Evolutionary conservation across 35 echinoderm and acorn worm genomes (phyloP).

Genomic region (Acanthaster planci): DNA sequence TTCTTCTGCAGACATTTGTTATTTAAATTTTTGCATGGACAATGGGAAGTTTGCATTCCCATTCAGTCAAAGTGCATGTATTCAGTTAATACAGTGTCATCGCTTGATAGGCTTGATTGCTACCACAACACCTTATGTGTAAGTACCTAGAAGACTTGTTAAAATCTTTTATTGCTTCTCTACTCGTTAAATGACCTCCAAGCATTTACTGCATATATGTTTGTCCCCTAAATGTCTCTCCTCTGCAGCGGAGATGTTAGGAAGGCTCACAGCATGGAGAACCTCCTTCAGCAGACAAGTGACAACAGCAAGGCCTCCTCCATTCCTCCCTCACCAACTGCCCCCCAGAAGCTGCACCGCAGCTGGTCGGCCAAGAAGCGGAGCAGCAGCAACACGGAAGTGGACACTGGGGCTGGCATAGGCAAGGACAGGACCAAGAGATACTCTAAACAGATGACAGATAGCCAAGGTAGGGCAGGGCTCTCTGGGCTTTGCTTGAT

Average conservation of each 20-base stretch:
- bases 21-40: too few relatives aligned
- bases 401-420: conserved; percentile 29
- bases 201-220: too few relatives aligned
- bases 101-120: too few relatives aligned
- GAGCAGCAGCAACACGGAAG: conserved; percentile 65
- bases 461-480: conserved; percentile 71
- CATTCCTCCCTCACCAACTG: conserved; percentile 83
- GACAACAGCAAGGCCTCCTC: conserved; percentile 63
- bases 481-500: neutral
- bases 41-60: too few relatives aligned
- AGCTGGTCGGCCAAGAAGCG: conserved; percentile 92
- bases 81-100: too few relatives aligned
- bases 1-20: too few relatives aligned
- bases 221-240: too few relatives aligned
- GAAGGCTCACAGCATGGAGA: conserved; percentile 99
- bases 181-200: too few relatives aligned
- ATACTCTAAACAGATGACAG: conserved; percentile 68
- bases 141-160: too few relatives aligned
- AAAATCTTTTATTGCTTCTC: too few relatives aligned
- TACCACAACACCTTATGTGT: too few relatives aligned
- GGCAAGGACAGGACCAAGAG: conserved; percentile 69
- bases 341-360: conserved; percentile 69
- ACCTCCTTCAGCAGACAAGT: conserved; percentile 59
- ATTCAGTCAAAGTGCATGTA: too few relatives aligned
- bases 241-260: conserved; percentile 80